These are phyloP conservation scores for Hypsibius dujardini DNA, from an alignment of 1,140 invertebrate species.

Conservation along the genomic window DNA sequence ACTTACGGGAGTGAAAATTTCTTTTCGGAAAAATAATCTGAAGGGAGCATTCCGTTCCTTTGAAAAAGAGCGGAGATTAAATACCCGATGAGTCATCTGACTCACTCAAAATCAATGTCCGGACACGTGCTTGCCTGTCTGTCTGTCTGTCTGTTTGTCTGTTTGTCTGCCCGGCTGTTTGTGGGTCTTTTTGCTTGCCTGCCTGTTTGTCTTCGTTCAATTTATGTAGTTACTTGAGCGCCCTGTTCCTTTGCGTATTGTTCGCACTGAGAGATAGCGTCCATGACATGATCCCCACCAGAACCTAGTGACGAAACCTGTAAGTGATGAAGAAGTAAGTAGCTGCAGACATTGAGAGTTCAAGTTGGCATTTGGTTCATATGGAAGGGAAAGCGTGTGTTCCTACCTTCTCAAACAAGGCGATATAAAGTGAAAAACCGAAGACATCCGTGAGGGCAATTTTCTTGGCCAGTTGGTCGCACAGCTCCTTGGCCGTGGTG, in stretches of 20 bases:
- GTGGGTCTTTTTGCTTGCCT: too few relatives aligned
- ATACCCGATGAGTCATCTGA: too few relatives aligned
- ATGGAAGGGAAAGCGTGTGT: too few relatives aligned
- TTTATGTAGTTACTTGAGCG: too few relatives aligned
- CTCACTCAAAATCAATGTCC: too few relatives aligned
- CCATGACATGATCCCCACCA: conserved; percentile 97
- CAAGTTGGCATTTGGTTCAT: neutral
- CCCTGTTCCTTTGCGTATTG: conserved; percentile 98
- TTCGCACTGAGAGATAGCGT: conserved; percentile 97
- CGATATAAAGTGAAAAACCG: conserved; percentile 95
- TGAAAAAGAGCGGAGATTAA: too few relatives aligned
- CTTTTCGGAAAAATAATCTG: conserved; percentile 43
- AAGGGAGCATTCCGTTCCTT: conserved; percentile 63
- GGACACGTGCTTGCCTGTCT: too few relatives aligned
- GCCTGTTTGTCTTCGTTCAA: too few relatives aligned
- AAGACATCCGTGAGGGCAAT: conserved; percentile 86
- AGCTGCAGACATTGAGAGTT: conserved; percentile 18
- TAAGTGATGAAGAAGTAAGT: too few relatives aligned
- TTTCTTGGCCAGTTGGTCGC: conserved; percentile 90
- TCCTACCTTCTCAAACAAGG: conserved; percentile 94
- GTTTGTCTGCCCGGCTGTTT: too few relatives aligned
- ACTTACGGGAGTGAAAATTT: conserved; percentile 23
- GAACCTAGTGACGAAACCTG: conserved; percentile 79
- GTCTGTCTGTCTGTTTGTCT: too few relatives aligned
- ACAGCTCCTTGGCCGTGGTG: conserved; percentile 86